A percentile compares a stretch with the other conserved stretches of the same genome.
Conservation (phyloP, 1,140 invertebrate genomes). For the Pygmarrhopalites habei region DNA sequence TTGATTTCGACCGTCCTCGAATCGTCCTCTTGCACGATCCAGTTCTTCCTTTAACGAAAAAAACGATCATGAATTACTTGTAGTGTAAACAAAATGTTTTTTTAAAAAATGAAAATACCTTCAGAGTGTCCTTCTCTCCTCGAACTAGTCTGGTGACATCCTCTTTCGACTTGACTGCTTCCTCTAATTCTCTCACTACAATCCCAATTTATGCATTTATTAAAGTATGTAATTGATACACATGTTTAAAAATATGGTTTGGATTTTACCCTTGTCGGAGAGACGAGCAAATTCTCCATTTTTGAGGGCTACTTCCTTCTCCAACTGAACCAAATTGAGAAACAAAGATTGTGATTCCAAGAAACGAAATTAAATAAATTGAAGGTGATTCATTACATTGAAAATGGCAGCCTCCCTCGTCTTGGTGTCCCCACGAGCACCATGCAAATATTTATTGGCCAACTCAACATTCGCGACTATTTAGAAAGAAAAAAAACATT, state of each 20-base stretch:
- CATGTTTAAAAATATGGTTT: no score
- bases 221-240: no score
- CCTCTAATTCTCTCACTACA: slow-evolving; percentile 32
- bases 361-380: no score
- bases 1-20: slow-evolving; percentile 39
- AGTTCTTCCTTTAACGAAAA: slow-evolving; percentile 73
- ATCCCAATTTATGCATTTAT: no score
- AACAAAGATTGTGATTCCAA: no score
- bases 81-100: no score
- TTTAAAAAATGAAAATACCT: no score
- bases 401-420: slow-evolving; percentile 31
- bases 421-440: slow-evolving; percentile 22
- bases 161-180: slow-evolving; percentile 22
- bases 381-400: no score
- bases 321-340: no score
- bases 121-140: slow-evolving; percentile 67
- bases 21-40: slow-evolving; percentile 40
- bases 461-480: no score
- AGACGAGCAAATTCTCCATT: slow-evolving; percentile 30
- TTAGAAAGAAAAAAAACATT: no score
- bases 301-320: slow-evolving; percentile 37
- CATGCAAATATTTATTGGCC: slow-evolving; percentile 24
- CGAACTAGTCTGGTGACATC: slow-evolving; percentile 48
- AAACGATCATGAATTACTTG: no score
- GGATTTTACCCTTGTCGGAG: slow-evolving; percentile 26